phyloP scores from a whole-genome alignment of 2,888 invertebrate genomes.

The Deilephila porcellus region DNA sequence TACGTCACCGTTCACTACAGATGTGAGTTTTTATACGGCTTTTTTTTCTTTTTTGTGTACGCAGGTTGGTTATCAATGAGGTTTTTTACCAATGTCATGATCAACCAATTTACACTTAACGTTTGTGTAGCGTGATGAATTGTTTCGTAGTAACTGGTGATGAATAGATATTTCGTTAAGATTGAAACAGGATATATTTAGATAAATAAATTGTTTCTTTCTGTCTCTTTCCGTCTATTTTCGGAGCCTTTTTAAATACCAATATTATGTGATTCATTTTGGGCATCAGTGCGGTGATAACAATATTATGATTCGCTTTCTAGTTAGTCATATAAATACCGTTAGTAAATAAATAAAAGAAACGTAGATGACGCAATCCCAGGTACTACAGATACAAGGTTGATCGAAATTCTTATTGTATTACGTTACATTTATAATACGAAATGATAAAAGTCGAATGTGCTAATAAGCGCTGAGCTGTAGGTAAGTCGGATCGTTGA shows the following conservation, averaged over 20 bases:
- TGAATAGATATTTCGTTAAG: too few relatives aligned
- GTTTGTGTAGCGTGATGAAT: not conserved
- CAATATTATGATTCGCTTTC: not conserved
- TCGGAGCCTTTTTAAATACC: too few relatives aligned
- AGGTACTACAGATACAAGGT: conserved; percentile 4
- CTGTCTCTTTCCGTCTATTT: too few relatives aligned
- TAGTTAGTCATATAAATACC: not conserved
- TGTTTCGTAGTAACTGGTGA: not conserved
- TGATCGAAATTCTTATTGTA: conserved; percentile 22
- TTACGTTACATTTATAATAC: conserved; percentile 17
- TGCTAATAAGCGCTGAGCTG: not conserved
- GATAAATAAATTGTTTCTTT: too few relatives aligned
- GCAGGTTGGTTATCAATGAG: not conserved
- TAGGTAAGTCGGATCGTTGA: not conserved
- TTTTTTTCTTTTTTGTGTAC: not conserved
- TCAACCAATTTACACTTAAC: not conserved
- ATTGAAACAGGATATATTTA: too few relatives aligned
- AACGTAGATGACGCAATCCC: not conserved
- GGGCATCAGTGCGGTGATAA: too few relatives aligned
- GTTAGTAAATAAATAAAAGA: conserved; percentile 4
- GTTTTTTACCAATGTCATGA: not conserved
- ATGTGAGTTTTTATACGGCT: conserved; percentile 66
- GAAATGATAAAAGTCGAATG: conserved; percentile 22
- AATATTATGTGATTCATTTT: too few relatives aligned
- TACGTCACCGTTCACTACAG: conserved; percentile 82